phyloP scores from a whole-genome alignment of 2,113 vertebrate genomes.

The Trematocara variabile region DNA sequence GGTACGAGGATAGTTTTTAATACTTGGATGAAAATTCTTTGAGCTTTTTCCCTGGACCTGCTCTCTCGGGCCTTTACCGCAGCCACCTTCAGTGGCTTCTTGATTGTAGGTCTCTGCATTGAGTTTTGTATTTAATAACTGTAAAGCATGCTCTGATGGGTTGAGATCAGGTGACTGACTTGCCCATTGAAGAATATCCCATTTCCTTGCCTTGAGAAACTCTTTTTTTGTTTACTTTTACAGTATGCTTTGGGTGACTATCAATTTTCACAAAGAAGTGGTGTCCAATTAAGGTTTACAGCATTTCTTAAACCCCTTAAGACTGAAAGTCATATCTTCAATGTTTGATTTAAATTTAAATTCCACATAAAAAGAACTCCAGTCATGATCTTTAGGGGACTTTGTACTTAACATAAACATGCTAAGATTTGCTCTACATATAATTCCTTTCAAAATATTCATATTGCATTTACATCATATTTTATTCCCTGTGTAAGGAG shows the following conservation, averaged over 20 bases:
- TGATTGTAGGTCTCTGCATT: not conserved
- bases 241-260: not conserved
- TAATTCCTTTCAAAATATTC: constrained; percentile 4
- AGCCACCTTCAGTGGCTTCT: not conserved
- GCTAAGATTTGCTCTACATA: constrained; percentile 13
- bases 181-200: not conserved
- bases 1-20: not conserved
- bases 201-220: not conserved
- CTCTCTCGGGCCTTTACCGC: not conserved
- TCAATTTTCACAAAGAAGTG: not conserved
- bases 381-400: not conserved
- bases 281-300: not conserved
- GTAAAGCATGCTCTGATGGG: not conserved
- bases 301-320: not conserved
- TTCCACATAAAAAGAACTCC: not conserved
- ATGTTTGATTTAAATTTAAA: not conserved
- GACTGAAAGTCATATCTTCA: not conserved
- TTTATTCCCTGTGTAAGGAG: not conserved
- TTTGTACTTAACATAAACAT: not conserved
- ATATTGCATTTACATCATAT: not conserved
- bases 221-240: not conserved
- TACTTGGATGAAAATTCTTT: not conserved
- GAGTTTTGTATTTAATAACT: not conserved
- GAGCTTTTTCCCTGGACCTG: not conserved
- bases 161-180: not conserved